Percentiles rank a stretch among this genome's conserved stretches.
These are phyloP conservation scores for Scalopus aquaticus DNA, from an alignment of 2,113 vertebrate genomes.

Conservation along the genomic window DNA sequence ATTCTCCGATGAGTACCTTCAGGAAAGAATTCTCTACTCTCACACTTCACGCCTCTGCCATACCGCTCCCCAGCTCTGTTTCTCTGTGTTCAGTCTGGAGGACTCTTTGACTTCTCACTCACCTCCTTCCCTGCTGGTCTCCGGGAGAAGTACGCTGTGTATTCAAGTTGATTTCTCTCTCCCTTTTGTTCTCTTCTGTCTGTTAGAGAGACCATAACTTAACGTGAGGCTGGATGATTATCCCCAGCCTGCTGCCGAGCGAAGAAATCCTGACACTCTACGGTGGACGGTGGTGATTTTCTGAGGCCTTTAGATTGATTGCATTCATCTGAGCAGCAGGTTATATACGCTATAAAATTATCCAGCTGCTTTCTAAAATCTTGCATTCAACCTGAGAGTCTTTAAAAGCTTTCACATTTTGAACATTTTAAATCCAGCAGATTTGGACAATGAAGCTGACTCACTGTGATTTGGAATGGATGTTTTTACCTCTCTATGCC, in stretches of 20 bases:
- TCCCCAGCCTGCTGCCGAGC: neutral
- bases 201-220: slow-evolving; percentile 24
- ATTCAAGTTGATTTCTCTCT: slow-evolving; percentile 11
- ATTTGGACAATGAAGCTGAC: slow-evolving; percentile 29
- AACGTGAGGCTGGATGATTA: neutral
- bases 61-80: neutral
- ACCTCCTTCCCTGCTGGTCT: neutral
- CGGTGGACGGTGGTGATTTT: slow-evolving; percentile 39
- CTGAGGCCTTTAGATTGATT: slow-evolving; percentile 63
- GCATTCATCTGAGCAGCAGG: slow-evolving; percentile 73
- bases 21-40: neutral
- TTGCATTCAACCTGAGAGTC: slow-evolving; percentile 65
- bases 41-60: neutral
- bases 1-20: neutral
- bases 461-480: neutral
- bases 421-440: slow-evolving; percentile 39
- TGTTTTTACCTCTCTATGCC: neutral
- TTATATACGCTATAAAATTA: slow-evolving; percentile 50
- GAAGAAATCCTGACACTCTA: slow-evolving; percentile 35
- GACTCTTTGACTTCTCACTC: slow-evolving; percentile 49
- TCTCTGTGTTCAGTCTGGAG: neutral
- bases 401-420: slow-evolving; percentile 67
- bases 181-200: slow-evolving; percentile 59
- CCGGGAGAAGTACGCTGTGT: neutral
- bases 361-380: slow-evolving; percentile 72